Conservation (phyloP, 2,888 invertebrate genomes). For the Hypomecis punctinalis region DNA sequence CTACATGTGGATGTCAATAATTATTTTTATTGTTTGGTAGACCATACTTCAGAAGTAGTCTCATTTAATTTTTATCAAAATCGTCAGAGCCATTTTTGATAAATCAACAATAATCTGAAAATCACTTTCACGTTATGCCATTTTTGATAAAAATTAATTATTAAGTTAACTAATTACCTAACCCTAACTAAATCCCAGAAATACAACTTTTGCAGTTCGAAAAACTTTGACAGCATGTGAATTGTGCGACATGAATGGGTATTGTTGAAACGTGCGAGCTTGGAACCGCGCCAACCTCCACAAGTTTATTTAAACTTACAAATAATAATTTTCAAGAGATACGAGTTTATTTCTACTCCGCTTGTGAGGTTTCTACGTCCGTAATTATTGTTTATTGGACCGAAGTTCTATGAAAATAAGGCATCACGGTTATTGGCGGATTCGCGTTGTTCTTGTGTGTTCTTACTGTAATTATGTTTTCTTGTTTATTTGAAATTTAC, state of each 20-base stretch:
- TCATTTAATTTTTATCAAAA: no score
- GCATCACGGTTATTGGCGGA: background rate
- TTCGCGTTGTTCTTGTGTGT: background rate
- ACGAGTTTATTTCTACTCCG: conserved; percentile 10
- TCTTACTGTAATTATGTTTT: background rate
- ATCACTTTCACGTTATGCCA: no score
- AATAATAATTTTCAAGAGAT: conserved; percentile 21
- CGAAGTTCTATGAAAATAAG: background rate
- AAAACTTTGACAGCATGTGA: background rate
- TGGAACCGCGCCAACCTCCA: conserved; percentile 18
- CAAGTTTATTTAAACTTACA: conserved; percentile 20
- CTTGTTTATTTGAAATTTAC: no score
- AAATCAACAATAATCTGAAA: no score
- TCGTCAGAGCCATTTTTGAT: no score
- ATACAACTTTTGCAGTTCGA: no score
- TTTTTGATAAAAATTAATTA: no score
- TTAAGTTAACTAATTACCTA: no score
- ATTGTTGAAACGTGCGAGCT: conserved; percentile 10
- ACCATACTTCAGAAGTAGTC: no score
- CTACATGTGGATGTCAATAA: no score
- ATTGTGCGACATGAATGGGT: conserved; percentile 3
- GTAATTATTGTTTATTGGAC: conserved; percentile 11
- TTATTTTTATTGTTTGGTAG: no score
- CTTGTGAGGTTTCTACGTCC: background rate
- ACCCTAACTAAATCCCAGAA: no score